Evolutionary conservation across 1,140 invertebrate species (phyloP), one percentile per base, ranked within the genome.

Genomic region (Papilio polyxenes): DNA sequence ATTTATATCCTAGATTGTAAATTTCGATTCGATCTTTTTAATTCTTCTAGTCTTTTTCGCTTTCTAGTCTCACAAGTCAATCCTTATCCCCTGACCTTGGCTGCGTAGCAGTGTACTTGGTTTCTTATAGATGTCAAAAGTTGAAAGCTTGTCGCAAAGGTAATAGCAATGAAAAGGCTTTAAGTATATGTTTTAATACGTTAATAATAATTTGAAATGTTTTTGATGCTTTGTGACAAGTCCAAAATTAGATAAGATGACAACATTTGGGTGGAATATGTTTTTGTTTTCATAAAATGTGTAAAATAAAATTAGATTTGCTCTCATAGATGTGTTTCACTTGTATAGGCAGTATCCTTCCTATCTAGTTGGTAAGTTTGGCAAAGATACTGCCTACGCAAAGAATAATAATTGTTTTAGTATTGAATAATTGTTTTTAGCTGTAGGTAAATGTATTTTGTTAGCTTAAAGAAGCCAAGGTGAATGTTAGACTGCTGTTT

Each of bases 391-490:
- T 92, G 92, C 87, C 93, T 93, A 89, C 83, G 87, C 86, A 88
- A 88, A 76, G 81, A 75, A 75, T 78, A 82, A 89, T 81, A 89
- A 89, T 81, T 87, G 88, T 90, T 80, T 88, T 93, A 93, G 92
- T 92, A 87, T 91, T 89, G 83, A 86, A 87, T 89, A 78, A 89
- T 88, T 87, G 86, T 89, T 90, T 90, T 91, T 92, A 93, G 92
- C 85, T 84, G 88, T 94, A 92, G 92, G 91, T 94, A 94, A 92
- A 91, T 94, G 93, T 94, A 91, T 94, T 93, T 94, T 93, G 89
- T 93, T 93, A 92, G 92, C 92, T 93, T 94, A 85, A 88, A 91
- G 92, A 94, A 92, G 93, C 93, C 92, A 94, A 93, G 91, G 91
- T 93, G 92, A 91, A 92, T 93, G 89, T 93, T 93, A 94, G 92